These are phyloP conservation scores for Amphiprion clarkii DNA, from an alignment of 2,797 vertebrate species.

Conservation along the genomic window DNA sequence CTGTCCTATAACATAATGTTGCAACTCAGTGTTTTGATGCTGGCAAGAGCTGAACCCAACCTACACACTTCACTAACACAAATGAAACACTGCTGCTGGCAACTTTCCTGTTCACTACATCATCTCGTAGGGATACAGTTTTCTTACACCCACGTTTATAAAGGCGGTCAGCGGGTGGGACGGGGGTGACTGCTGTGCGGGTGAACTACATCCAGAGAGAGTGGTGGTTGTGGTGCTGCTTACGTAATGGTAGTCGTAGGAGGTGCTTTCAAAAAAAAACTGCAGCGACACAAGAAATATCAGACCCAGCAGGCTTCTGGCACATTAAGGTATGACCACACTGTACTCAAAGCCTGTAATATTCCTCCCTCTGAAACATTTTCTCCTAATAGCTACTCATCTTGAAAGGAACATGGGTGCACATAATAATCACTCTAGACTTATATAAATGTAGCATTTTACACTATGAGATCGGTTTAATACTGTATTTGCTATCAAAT, in stretches of 20 bases:
- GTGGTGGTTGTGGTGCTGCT: slow-evolving; percentile 49
- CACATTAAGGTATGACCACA: slow-evolving; percentile 38
- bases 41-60: slow-evolving; percentile 27
- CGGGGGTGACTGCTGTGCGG: slow-evolving; percentile 53
- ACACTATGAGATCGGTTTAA: neutral
- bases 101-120: slow-evolving; percentile 30
- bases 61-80: slow-evolving; percentile 38
- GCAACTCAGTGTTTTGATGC: slow-evolving; percentile 16
- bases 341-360: slow-evolving; percentile 27
- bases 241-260: slow-evolving; percentile 63
- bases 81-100: slow-evolving; percentile 38
- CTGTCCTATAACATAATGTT: neutral
- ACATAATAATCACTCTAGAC: neutral
- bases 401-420: neutral
- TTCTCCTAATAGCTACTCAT: neutral
- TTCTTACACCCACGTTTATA: slow-evolving; percentile 57
- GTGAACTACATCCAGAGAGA: slow-evolving; percentile 43
- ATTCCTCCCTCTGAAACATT: neutral
- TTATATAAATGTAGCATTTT: slow-evolving; percentile 12
- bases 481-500: neutral
- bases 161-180: slow-evolving; percentile 70
- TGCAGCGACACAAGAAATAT: slow-evolving; percentile 61
- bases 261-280: slow-evolving; percentile 47
- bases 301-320: slow-evolving; percentile 51
- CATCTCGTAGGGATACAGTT: slow-evolving; percentile 32